These are phyloP conservation scores for Microtus oregoni DNA, from an alignment of 2,113 vertebrate genomes.

Conservation along the genomic window DNA sequence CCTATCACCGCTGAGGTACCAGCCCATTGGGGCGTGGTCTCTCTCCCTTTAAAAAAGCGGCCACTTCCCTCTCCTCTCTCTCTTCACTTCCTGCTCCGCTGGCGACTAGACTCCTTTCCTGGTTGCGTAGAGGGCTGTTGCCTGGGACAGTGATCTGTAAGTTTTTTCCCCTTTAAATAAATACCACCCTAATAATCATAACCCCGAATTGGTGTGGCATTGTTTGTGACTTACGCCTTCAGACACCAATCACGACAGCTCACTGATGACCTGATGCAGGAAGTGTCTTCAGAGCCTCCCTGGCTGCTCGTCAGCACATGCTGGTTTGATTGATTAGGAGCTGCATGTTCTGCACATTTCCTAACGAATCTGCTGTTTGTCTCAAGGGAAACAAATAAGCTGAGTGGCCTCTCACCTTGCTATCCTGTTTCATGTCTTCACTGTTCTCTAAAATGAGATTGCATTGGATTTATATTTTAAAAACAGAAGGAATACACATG, in stretches of 20 bases:
- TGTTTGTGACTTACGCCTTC: no score
- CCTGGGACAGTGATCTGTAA: no score
- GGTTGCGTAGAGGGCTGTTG: no score
- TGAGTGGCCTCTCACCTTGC: neutral
- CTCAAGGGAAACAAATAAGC: neutral
- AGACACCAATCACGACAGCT: neutral
- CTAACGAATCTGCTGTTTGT: neutral
- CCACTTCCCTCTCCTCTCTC: no score
- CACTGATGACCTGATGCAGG: rapidly evolving
- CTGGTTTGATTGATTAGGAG: neutral
- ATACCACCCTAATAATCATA: no score
- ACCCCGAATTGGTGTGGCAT: no score
- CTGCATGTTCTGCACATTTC: neutral
- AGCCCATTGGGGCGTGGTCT: no score
- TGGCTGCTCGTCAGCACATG: rapidly evolving
- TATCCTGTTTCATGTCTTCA: neutral
- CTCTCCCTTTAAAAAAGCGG: no score
- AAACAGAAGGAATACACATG: slow-evolving; percentile 22
- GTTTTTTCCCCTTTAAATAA: no score
- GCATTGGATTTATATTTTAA: neutral
- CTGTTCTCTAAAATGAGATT: slow-evolving; percentile 5
- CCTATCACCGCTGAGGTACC: no score
- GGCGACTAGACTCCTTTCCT: no score
- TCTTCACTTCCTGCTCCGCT: no score
- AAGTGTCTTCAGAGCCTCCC: neutral